Percentiles rank a stretch among this genome's conserved stretches.
phyloP scores from a whole-genome alignment of 2,888 invertebrate species.

The Dryocosmus kuriphilus region DNA sequence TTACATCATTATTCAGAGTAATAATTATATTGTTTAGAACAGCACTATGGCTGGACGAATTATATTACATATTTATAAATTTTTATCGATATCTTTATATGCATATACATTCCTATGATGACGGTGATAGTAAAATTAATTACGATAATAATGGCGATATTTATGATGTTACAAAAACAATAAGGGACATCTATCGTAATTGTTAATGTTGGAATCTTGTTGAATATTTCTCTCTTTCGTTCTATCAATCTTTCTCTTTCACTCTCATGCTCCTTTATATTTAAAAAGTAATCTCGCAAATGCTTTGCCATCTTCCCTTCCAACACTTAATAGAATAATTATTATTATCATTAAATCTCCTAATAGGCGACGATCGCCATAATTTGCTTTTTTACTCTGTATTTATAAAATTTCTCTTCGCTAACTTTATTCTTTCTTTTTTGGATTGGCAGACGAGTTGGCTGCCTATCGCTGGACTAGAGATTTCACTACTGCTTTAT shows the following conservation, averaged over 20 bases:
- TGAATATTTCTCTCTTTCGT: constrained; percentile 34
- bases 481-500: constrained; percentile 76
- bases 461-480: constrained; percentile 77
- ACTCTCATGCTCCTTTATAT: neutral
- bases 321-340: constrained; percentile 66
- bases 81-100: constrained; percentile 69
- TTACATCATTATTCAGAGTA: constrained; percentile 55
- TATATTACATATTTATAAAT: constrained; percentile 76
- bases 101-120: constrained; percentile 52
- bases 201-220: constrained; percentile 39
- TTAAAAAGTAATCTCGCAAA: constrained; percentile 57
- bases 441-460: constrained; percentile 73
- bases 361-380: constrained; percentile 62
- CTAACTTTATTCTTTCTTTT: constrained; percentile 61
- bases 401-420: constrained; percentile 56
- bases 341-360: constrained; percentile 57
- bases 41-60: constrained; percentile 60
- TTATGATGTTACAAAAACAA: constrained; percentile 24
- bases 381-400: constrained; percentile 55
- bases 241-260: constrained; percentile 27
- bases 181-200: constrained; percentile 45
- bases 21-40: constrained; percentile 73
- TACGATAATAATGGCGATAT: constrained; percentile 36
- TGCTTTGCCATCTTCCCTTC: constrained; percentile 57
- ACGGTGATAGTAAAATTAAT: constrained; percentile 22